Conservation (phyloP, 2,797 vertebrate genomes). For the Picus viridis region DNA sequence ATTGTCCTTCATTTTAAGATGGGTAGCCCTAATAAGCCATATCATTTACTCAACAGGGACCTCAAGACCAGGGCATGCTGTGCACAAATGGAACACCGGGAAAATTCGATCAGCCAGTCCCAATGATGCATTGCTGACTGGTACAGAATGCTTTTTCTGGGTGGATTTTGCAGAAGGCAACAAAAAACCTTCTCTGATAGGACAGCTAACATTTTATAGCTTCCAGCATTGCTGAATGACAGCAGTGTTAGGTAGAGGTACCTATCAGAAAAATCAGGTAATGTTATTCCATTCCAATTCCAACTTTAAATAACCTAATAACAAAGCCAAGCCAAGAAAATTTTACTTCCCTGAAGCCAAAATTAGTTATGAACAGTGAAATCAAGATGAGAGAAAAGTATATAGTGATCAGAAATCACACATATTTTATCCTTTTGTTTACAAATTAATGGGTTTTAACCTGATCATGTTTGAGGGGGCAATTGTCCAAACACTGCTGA, state of each 20-base stretch:
- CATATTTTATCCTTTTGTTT: neutral
- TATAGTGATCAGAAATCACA: neutral
- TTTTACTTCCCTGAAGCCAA: neutral
- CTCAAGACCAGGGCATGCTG: neutral
- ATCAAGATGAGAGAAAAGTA: neutral
- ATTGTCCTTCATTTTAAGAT: neutral
- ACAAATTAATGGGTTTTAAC: neutral
- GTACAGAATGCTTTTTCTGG: neutral
- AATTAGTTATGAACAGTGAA: neutral
- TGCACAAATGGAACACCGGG: neutral
- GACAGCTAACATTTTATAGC: neutral
- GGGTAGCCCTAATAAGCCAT: neutral
- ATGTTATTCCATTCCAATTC: neutral
- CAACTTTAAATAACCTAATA: neutral
- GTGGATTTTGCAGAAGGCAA: neutral
- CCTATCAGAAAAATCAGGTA: neutral
- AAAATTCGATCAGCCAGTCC: neutral
- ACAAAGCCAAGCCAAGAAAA: neutral
- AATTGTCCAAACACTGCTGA: neutral
- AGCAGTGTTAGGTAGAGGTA: neutral
- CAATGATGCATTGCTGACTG: neutral
- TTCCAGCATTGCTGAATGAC: neutral
- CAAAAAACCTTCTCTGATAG: neutral
- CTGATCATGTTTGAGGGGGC: neutral
- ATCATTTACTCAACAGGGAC: neutral